Evolutionary conservation across 2,113 vertebrate species (phyloP).

Genomic region (Rutilus rutilus): DNA sequence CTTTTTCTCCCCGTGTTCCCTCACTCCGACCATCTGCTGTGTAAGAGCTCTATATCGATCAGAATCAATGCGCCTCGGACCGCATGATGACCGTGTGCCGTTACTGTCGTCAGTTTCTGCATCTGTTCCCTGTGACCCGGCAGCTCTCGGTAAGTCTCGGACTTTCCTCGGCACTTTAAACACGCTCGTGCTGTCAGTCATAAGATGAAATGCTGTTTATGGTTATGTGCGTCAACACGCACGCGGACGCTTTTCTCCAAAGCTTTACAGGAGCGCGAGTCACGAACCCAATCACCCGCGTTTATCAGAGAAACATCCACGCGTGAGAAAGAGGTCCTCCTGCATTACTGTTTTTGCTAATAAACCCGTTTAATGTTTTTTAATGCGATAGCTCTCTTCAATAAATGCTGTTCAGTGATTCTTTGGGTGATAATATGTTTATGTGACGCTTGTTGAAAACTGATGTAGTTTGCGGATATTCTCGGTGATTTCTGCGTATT

Average conservation of each 20-base stretch:
- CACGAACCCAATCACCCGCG: neutral
- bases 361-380: neutral
- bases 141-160: slow-evolving; percentile 73
- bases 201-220: neutral
- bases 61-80: slow-evolving; percentile 82
- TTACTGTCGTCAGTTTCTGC: slow-evolving; percentile 80
- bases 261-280: neutral
- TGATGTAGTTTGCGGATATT: neutral
- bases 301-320: neutral
- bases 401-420: no score
- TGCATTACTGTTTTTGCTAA: neutral
- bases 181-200: neutral
- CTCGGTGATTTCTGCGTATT: neutral
- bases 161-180: slow-evolving; percentile 64
- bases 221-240: neutral
- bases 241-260: neutral
- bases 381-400: neutral
- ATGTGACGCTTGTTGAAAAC: no score
- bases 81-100: slow-evolving; percentile 82
- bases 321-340: neutral
- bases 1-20: slow-evolving; percentile 54
- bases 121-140: slow-evolving; percentile 56
- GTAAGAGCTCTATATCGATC: slow-evolving; percentile 82
- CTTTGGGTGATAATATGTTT: neutral
- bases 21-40: slow-evolving; percentile 80